Conservation (phyloP, 2,797 vertebrate species). For the Pristis pectinata region DNA sequence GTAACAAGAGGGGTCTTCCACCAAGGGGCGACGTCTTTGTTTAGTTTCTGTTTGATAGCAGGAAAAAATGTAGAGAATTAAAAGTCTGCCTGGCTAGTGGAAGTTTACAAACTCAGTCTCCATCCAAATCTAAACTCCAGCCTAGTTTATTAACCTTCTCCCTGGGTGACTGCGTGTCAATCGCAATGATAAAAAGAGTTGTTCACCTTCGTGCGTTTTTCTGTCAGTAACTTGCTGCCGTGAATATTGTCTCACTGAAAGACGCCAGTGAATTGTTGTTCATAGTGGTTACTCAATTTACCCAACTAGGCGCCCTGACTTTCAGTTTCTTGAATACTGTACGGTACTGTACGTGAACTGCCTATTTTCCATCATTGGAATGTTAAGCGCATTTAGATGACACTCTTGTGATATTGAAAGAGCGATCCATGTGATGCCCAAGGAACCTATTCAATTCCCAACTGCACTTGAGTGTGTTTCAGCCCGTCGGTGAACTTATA, state of each 20-base stretch:
- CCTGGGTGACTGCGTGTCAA: background rate
- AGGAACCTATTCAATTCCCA: background rate
- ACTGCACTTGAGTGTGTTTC: background rate
- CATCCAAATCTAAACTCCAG: background rate
- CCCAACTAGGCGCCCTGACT: background rate
- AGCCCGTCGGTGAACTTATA: constrained; percentile 13
- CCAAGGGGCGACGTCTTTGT: background rate
- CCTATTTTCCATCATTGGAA: background rate
- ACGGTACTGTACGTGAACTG: background rate
- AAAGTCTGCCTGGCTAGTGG: background rate
- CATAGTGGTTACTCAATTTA: background rate
- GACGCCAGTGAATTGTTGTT: too few species aligned
- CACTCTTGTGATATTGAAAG: background rate
- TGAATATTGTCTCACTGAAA: background rate
- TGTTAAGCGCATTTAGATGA: background rate
- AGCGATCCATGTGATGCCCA: background rate
- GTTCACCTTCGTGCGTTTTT: background rate
- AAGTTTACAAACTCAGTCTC: background rate
- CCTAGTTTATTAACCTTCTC: background rate
- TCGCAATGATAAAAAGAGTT: background rate
- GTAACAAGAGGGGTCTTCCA: background rate
- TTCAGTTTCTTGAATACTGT: background rate
- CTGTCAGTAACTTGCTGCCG: background rate
- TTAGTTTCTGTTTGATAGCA: background rate
- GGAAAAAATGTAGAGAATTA: background rate